A percentile compares a stretch with the other conserved stretches of the same genome.
phyloP scores from a whole-genome alignment of 1,140 invertebrate genomes.

The Asbolus verrucosus region DNA sequence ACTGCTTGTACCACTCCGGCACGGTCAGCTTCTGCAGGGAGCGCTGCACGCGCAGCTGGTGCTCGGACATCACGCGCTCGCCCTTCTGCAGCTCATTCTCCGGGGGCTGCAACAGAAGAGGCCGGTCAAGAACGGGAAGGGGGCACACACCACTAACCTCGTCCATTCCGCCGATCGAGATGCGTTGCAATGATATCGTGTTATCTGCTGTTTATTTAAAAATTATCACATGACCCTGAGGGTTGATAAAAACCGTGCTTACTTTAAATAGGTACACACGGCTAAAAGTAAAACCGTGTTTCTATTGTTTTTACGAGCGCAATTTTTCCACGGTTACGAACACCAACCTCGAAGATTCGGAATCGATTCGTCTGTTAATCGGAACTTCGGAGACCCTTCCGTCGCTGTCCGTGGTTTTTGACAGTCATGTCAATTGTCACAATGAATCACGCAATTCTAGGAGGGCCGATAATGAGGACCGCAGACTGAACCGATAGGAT shows the following conservation, averaged over 20 bases:
- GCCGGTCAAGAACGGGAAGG: too few species aligned
- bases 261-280: constrained; percentile 6
- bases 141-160: neutral
- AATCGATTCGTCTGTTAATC: too few species aligned
- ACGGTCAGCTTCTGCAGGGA: constrained; percentile 93
- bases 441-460: too few species aligned
- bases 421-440: too few species aligned
- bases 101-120: constrained; percentile 78
- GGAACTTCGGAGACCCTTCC: too few species aligned
- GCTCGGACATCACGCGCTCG: constrained; percentile 86
- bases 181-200: neutral
- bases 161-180: neutral
- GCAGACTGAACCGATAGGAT: too few species aligned
- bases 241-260: constrained; percentile 11
- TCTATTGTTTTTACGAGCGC: too few species aligned
- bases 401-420: too few species aligned
- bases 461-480: too few species aligned
- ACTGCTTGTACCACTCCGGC: constrained; percentile 95
- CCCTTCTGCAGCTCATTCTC: constrained; percentile 92
- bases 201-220: constrained; percentile 17
- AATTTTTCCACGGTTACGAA: too few species aligned
- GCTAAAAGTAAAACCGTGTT: neutral
- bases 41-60: constrained; percentile 91
- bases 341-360: too few species aligned
- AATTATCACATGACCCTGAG: constrained; percentile 29